These are phyloP conservation scores for Lethocerus indicus DNA, from an alignment of 1,140 invertebrate species.

Conservation along the genomic window DNA sequence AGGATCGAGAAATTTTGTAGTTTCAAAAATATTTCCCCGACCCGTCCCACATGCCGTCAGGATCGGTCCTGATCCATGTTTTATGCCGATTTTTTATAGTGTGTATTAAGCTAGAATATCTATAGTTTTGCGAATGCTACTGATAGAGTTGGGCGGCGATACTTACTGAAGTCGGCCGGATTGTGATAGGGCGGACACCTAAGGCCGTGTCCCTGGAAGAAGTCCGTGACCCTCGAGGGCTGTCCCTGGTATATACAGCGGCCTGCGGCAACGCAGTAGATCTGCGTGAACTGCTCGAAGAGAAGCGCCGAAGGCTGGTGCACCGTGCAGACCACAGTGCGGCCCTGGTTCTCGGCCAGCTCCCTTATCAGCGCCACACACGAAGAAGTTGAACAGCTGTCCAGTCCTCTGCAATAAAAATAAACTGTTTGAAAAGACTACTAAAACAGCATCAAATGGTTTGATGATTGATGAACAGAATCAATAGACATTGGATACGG, in stretches of 20 bases:
- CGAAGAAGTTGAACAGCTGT: slow-evolving; percentile 38
- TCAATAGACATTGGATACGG: too few species aligned
- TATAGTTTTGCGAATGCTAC: too few species aligned
- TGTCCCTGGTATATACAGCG: slow-evolving; percentile 41
- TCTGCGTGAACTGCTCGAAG: slow-evolving; percentile 48
- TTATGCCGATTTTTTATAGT: too few species aligned
- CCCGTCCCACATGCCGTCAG: too few species aligned
- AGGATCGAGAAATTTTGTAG: too few species aligned
- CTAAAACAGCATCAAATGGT: too few species aligned
- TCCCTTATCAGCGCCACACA: slow-evolving; percentile 32
- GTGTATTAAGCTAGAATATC: too few species aligned
- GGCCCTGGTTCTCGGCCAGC: slow-evolving; percentile 36
- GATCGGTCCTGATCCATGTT: too few species aligned
- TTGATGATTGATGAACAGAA: too few species aligned
- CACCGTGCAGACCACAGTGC: slow-evolving; percentile 48
- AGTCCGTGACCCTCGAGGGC: slow-evolving; percentile 32
- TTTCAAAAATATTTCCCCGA: too few species aligned
- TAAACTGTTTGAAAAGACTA: too few species aligned
- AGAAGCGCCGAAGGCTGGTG: slow-evolving; percentile 49
- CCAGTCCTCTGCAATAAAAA: slow-evolving; percentile 37
- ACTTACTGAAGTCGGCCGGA: slow-evolving; percentile 43
- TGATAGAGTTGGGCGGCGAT: too few species aligned
- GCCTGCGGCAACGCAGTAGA: slow-evolving; percentile 41
- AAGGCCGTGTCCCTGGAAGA: slow-evolving; percentile 32
- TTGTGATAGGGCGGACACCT: slow-evolving; percentile 47